Conservation (phyloP, 2,888 invertebrate genomes). For the Odontomyia ornata region DNA sequence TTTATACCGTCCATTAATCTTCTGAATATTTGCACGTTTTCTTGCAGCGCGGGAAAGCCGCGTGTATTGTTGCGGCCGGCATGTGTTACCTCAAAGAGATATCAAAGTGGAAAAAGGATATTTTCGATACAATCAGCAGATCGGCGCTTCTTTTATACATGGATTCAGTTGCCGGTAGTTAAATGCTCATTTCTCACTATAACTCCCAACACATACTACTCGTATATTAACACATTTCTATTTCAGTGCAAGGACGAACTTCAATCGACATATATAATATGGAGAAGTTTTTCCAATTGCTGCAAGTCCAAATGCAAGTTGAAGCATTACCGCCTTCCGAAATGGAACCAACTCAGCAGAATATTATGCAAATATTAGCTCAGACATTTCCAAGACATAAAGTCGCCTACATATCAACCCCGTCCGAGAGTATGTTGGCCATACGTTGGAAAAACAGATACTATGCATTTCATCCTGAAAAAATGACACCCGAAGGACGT, state of each 20-base stretch:
- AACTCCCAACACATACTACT: no score
- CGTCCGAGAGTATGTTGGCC: background rate
- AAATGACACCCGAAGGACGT: background rate
- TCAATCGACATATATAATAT: slow-evolving; percentile 48
- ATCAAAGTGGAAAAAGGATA: slow-evolving; percentile 48
- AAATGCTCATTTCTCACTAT: background rate
- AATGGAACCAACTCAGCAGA: slow-evolving; percentile 33
- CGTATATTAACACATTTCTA: background rate
- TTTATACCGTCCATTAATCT: background rate
- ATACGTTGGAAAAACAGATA: slow-evolving; percentile 29
- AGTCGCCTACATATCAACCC: slow-evolving; percentile 46
- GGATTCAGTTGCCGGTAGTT: slow-evolving; percentile 51
- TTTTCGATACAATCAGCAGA: slow-evolving; percentile 46
- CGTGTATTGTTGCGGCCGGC: slow-evolving; percentile 50
- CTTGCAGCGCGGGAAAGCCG: slow-evolving; percentile 50
- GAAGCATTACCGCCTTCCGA: slow-evolving; percentile 43
- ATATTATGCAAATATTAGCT: slow-evolving; percentile 46
- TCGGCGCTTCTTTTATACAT: slow-evolving; percentile 48
- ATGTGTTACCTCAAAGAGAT: slow-evolving; percentile 46
- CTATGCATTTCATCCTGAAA: slow-evolving; percentile 31
- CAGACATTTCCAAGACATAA: slow-evolving; percentile 48
- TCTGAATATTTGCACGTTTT: background rate
- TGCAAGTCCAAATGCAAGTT: slow-evolving; percentile 46
- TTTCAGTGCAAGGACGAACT: slow-evolving; percentile 45
- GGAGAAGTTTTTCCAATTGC: slow-evolving; percentile 46